These are phyloP conservation scores for Aeoliscus strigatus DNA, from an alignment of 2,797 vertebrate genomes.

Conservation along the genomic window DNA sequence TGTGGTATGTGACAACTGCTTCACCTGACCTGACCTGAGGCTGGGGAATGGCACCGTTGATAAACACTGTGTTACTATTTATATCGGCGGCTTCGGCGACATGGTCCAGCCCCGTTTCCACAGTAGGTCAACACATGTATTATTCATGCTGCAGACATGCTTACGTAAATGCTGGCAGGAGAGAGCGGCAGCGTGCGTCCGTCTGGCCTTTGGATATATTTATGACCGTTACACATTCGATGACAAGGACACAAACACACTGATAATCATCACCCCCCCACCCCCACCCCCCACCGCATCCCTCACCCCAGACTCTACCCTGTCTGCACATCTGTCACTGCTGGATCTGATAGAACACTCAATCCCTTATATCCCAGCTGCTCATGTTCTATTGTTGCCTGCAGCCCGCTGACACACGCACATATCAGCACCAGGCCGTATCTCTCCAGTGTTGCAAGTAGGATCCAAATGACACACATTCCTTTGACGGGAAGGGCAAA, in stretches of 20 bases:
- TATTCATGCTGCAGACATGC: conserved; percentile 49
- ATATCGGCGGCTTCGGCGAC: conserved; percentile 11
- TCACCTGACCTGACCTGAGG: background rate
- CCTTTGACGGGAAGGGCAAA: conserved; percentile 17
- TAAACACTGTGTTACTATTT: conserved; percentile 8
- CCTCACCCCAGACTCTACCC: conserved; percentile 10
- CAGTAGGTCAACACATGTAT: conserved; percentile 58
- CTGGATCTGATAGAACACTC: conserved; percentile 40
- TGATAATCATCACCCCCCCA: conserved; percentile 26
- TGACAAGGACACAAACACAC: conserved; percentile 5
- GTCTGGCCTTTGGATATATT: conserved; percentile 1
- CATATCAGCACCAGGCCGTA: conserved; percentile 14
- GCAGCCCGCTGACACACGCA: conserved; percentile 17
- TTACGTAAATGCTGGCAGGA: conserved; percentile 9
- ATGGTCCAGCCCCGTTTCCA: conserved; percentile 20
- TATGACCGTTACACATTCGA: conserved; percentile 5
- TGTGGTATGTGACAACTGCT: background rate
- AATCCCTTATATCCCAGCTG: conserved; percentile 38
- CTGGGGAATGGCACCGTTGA: background rate
- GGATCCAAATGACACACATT: conserved; percentile 25
- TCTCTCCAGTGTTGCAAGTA: conserved; percentile 19
- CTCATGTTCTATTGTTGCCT: conserved; percentile 35
- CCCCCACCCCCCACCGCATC: too few relatives aligned
- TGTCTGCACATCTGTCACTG: conserved; percentile 57
- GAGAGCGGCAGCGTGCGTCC: background rate